phyloP scores from a whole-genome alignment of 2,113 vertebrate genomes.

The Bos javanicus region DNA sequence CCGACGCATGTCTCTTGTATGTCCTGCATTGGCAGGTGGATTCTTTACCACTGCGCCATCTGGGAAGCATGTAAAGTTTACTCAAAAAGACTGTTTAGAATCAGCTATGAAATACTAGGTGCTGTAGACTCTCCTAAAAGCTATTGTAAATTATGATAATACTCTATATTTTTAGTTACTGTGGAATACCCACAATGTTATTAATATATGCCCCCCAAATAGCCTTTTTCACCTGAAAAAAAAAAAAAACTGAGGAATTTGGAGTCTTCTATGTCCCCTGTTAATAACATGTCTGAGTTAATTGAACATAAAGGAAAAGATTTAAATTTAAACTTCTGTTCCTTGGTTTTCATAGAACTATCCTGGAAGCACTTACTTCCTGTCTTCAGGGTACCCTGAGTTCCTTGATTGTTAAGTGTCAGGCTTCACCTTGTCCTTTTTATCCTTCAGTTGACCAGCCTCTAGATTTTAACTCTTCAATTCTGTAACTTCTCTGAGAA shows the following conservation, averaged over 20 bases:
- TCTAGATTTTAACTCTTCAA: not conserved
- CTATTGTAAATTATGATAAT: not conserved
- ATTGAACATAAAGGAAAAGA: not conserved
- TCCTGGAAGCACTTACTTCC: not conserved
- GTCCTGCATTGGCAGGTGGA: not conserved
- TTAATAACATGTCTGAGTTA: not conserved
- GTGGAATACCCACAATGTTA: not conserved
- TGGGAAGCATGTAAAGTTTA: not conserved
- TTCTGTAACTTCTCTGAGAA: constrained; percentile 11
- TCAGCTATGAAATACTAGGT: not conserved
- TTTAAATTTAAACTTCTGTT: not conserved
- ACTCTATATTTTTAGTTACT: not conserved
- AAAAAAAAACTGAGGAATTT: not conserved
- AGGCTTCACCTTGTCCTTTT: not conserved
- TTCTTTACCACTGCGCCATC: not conserved
- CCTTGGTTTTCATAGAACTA: not conserved
- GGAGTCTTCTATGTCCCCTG: not conserved
- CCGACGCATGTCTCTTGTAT: not conserved
- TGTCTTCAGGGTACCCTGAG: not conserved
- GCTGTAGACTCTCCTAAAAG: not conserved
- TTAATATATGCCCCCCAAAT: not conserved
- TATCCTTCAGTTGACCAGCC: not conserved
- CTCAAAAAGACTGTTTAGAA: not conserved
- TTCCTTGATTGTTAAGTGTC: not conserved
- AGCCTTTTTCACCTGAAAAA: not conserved